Base-by-base conservation (phyloP, 2,113 vertebrate genomes). In the Nannospalax galili region DNA sequence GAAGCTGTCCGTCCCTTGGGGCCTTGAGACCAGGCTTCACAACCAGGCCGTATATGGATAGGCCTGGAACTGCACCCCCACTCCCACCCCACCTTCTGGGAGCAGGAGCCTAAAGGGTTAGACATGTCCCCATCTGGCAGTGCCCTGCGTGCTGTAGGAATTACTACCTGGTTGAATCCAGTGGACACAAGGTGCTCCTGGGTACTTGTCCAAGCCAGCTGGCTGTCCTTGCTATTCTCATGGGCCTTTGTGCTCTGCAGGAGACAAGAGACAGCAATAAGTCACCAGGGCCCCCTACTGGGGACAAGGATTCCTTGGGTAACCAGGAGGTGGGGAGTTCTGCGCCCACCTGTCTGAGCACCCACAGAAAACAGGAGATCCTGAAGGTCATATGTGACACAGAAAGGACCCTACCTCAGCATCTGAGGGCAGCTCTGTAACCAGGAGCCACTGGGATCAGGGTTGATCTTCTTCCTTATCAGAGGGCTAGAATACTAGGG, bases 81-180 rank as follows among this genome's bases (percentile, higher is more conserved):
- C 30, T 80, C 48, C 11, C 19, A 7, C 67, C 64, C 84, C 19
- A 8, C 48, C n/a, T 70, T 91, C 32, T 15, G 35, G 74, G 80
- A 52, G 37, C 72, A 42, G 24, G 58, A 67, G 19, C 73, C 56
- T 28, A 12, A 78, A 58, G 37, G 58, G 26, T 22, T 26, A 24
- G 24, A 58, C 22, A 45, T 0, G 8, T 42, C n/a, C 37, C 45
- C 15, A 32, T 22, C 52, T 91, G 72, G 73, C 58, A 48, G 56
- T 80, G n/a, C 92, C 65, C 14, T 65, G 42, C 58, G 9, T 30
- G 56, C 9, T 1, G 0, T 24, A 89, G 45, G 16, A 37, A 48
- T 14, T 35, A 0, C 1, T 98, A 99, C 99, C 99, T 98, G 99
- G 97, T 99, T 99, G 97, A 99, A 99, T 90, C 99, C 99, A 0